Conservation (phyloP, 2,888 invertebrate genomes). For the Drosophila falleni region DNA sequence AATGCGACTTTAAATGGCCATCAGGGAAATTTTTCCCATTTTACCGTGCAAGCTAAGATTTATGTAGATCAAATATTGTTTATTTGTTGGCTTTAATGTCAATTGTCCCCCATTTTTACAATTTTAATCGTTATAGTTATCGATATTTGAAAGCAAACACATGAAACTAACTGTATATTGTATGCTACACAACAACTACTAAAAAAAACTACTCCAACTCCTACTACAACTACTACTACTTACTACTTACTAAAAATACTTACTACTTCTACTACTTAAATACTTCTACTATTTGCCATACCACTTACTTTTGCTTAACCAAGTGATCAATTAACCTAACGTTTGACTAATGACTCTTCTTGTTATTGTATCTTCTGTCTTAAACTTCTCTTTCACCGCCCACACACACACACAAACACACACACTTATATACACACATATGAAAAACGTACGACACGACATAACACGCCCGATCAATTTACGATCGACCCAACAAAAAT, state of each 20-base stretch:
- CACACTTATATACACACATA: conserved; percentile 34
- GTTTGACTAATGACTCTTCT: conserved; percentile 78
- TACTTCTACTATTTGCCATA: conserved; percentile 57
- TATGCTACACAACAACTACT: conserved; percentile 12
- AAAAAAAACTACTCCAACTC: conserved; percentile 1
- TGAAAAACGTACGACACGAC: conserved; percentile 25
- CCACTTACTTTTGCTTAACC: conserved; percentile 65
- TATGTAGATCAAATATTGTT: background rate
- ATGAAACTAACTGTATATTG: conserved; percentile 2
- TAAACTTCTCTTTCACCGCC: conserved; percentile 78
- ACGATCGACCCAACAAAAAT: conserved; percentile 6
- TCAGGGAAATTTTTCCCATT: background rate
- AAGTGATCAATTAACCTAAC: conserved; percentile 71
- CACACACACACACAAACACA: conserved; percentile 59
- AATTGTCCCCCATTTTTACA: background rate
- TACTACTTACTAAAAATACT: conserved; percentile 35
- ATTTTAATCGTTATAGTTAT: background rate
- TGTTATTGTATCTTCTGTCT: conserved; percentile 79
- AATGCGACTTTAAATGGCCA: conserved; percentile 1
- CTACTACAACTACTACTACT: conserved; percentile 21
- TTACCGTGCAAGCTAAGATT: background rate
- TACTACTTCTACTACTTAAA: conserved; percentile 34
- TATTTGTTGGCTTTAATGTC: conserved; percentile 4
- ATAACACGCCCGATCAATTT: background rate
- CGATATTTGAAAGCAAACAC: background rate